Base-by-base conservation (phyloP, 2,113 vertebrate genomes). In the Macquaria australasica region DNA sequence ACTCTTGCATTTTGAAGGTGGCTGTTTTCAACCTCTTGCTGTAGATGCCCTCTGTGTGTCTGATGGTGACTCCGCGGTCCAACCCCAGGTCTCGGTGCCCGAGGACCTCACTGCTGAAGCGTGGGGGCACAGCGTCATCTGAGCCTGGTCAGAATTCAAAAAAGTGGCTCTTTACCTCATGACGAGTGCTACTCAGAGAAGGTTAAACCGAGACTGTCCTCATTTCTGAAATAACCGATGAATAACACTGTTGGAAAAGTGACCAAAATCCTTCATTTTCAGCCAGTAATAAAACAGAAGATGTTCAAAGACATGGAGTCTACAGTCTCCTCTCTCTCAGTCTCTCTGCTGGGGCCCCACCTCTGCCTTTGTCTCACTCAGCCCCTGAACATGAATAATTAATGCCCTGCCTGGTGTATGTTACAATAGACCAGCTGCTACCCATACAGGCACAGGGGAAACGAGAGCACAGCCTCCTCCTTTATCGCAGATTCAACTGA, bases 111-210 rank as follows among this genome's bases (percentile, higher is more conserved):
- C 82, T 83, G 8, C 89, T 94, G 86, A 97, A 94, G 28, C 81
- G 88, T 1, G 96, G 94, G 12, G 97, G 94, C 73, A 96, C 34
- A 0, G 97, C 96, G 74, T 97, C 97, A 62, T 96, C 96, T 14
- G 97, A 97, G 3, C 96, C 98, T 99, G 87, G 77, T 9, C 43
- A 53, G 3, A 43, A 48, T 37, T 53, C 0, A 34, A 58, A 21
- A 21, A 7, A 51, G 3, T 0, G 7, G 0, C 48, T 21, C 1
- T 18, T 88, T 87, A 86, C 9, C 25, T 74, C 10, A 25, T 9
- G n/a, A 34, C 0, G 4, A 28, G 28, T 31, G 28, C 28, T 31
- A 31, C 28, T 31, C 28, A 31, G 28, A 31, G 28, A 31, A 31
- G 28, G 28, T 31, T 31, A 31, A 31, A 31, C 28, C 28, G 2